Evolutionary conservation across 2,888 invertebrate species (phyloP), one percentile per base, ranked within the genome.

Genomic region (Polyommatus iphigenia): DNA sequence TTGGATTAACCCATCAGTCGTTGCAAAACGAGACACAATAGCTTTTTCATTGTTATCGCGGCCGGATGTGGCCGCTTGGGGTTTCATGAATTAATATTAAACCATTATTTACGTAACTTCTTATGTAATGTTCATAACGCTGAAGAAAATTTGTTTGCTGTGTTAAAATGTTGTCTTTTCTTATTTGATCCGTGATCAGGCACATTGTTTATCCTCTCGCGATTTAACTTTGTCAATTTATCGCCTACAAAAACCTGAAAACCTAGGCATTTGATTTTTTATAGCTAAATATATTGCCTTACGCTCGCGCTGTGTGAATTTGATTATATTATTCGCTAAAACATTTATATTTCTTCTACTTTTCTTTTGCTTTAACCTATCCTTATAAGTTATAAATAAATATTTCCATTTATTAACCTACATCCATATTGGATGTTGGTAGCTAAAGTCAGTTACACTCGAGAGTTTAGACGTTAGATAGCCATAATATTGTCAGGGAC

Each of bases 401-500:
- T 15, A 15, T 18, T 50, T 18, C 18, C 15, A 1, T 0, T 54
- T 54, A 54, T 54, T 54, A 54, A 54, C 15, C 46, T 3, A 54
- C 54, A 54, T 4, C 50, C 50, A 50, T 54, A 54, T 50, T 50
- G 50, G 50, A 50, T 50, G 50, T 4, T 62, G 24, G 67, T 67
- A 67, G 24, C 67, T 67, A 32, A 67, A 67, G 67, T 67, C 67
- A 67, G 67, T 67, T 32, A 67, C 67, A 32, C 29, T 13, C 67
- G 15, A 67, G 29, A 67, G 67, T 67, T 67, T 32, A 67, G 67
- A 67, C 29, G 67, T 67, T 67, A 67, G 67, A 67, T 67, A 67
- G 29, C 67, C 67, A 32, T 67, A 67, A 67, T 67, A 67, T 67
- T 67, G 67, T 67, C 67, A 67, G 10, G 67, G 67, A 67, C 67